These are phyloP conservation scores for Eonycteris spelaea DNA, from an alignment of 2,113 vertebrate species.

Conservation along the genomic window DNA sequence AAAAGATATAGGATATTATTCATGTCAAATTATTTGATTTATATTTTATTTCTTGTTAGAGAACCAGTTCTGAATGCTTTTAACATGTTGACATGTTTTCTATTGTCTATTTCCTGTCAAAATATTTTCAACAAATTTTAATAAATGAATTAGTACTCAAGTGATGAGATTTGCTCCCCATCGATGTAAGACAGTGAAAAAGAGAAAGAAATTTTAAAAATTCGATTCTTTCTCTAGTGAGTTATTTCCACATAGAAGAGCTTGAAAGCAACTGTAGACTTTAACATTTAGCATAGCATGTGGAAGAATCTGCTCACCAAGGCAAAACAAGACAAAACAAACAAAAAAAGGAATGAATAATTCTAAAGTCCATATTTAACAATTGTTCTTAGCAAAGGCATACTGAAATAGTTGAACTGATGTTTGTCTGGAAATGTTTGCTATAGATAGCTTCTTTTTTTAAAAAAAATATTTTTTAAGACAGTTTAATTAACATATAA, in stretches of 20 bases:
- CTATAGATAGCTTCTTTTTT: background rate
- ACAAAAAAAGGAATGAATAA: background rate
- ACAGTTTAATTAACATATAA: background rate
- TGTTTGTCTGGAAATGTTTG: background rate
- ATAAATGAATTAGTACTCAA: background rate
- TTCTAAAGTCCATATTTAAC: background rate
- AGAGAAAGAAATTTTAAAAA: background rate
- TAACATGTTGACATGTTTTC: background rate
- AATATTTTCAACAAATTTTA: background rate
- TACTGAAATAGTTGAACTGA: background rate
- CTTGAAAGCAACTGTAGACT: background rate
- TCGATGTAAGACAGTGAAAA: background rate
- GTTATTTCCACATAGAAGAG: background rate
- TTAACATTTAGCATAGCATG: background rate
- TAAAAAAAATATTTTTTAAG: background rate
- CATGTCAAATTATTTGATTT: background rate
- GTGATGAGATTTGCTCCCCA: background rate
- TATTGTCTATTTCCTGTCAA: background rate
- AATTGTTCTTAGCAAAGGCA: background rate
- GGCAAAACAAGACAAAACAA: background rate
- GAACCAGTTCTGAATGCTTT: background rate
- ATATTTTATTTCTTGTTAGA: background rate
- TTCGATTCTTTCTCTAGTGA: background rate
- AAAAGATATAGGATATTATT: background rate
- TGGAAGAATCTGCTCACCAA: background rate